A percentile compares a stretch with the other conserved stretches of the same genome.
phyloP scores from a whole-genome alignment of 2,888 invertebrate species.

The Carabus problematicus region DNA sequence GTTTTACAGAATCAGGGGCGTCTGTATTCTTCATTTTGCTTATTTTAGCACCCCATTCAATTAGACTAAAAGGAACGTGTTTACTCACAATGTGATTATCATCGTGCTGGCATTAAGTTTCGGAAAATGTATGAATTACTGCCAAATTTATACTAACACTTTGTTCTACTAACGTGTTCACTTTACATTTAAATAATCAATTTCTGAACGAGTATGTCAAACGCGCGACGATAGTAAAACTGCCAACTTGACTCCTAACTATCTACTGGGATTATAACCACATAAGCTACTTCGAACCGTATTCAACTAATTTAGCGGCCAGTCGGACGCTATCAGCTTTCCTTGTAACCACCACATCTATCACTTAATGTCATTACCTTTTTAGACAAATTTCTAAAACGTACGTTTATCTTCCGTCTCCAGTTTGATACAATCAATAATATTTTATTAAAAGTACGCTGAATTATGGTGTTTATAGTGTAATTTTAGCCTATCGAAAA shows the following conservation, averaged over 20 bases:
- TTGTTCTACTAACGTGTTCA: slow-evolving; percentile 10
- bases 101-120: slow-evolving; percentile 10
- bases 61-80: slow-evolving; percentile 34
- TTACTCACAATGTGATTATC: slow-evolving; percentile 36
- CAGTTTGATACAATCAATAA: no score
- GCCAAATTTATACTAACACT: slow-evolving; percentile 31
- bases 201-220: slow-evolving; percentile 2
- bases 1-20: no score
- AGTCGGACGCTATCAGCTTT: no score
- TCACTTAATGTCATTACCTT: no score
- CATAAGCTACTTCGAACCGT: neutral
- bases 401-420: no score
- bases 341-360: no score
- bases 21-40: slow-evolving; percentile 33
- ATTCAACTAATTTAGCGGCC: neutral
- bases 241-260: neutral
- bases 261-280: neutral
- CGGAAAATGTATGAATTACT: slow-evolving; percentile 27
- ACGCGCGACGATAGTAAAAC: slow-evolving; percentile 14
- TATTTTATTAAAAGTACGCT: no score
- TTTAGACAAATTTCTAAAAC: no score
- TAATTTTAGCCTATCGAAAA: no score
- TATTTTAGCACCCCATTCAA: slow-evolving; percentile 35
- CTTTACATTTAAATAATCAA: slow-evolving; percentile 36
- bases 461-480: no score